These are phyloP conservation scores for Drosophila mercatorum DNA, from an alignment of 2,888 invertebrate genomes.

Conservation along the genomic window DNA sequence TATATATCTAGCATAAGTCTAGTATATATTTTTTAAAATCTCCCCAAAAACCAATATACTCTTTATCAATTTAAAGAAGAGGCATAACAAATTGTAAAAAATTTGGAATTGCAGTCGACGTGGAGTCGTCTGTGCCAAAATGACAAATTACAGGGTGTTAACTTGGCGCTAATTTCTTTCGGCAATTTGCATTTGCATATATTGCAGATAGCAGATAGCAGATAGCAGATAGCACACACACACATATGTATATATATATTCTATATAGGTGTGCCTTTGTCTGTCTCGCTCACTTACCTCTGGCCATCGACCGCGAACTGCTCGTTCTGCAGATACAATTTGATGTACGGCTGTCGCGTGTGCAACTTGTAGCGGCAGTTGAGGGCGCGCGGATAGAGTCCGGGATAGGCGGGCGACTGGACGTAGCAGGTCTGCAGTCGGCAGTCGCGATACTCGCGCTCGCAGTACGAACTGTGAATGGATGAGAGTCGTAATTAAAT, in stretches of 20 bases:
- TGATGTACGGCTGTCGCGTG: conserved; percentile 94
- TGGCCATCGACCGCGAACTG: conserved; percentile 97
- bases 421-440: conserved; percentile 96
- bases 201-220: conserved; percentile 7
- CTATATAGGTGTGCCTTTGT: not conserved
- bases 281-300: conserved; percentile 81
- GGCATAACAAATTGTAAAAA: conserved; percentile 16
- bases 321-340: conserved; percentile 95
- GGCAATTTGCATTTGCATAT: conserved; percentile 61
- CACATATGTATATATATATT: not conserved
- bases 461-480: conserved; percentile 91
- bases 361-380: conserved; percentile 96
- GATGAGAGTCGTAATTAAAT: conserved; percentile 44
- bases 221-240: conserved; percentile 1
- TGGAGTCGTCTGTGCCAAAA: conserved; percentile 74
- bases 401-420: conserved; percentile 96
- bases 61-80: not conserved
- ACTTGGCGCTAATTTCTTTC: conserved; percentile 75
- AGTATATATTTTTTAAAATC: not conserved
- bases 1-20: too few species aligned
- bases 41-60: not conserved
- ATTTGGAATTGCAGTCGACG: conserved; percentile 54
- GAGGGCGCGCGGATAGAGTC: conserved; percentile 94
- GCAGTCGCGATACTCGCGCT: conserved; percentile 94
- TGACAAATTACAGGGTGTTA: conserved; percentile 83